Evolutionary conservation across 2,797 vertebrate genomes (phyloP).

Genomic region (Hirundo rustica): DNA sequence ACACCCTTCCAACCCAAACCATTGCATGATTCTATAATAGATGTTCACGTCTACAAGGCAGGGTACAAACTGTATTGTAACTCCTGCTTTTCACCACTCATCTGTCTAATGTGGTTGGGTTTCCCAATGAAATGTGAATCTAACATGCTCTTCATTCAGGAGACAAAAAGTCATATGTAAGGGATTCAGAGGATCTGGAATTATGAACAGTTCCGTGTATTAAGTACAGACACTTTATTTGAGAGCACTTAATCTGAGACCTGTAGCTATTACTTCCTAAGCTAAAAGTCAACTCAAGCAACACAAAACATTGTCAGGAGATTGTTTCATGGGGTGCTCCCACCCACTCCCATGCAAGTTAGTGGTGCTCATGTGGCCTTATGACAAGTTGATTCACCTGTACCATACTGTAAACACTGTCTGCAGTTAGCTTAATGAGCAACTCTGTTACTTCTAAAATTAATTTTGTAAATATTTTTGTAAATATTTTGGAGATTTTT

Average conservation of each 20-base stretch:
- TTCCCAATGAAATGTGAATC: background rate
- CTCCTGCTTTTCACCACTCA: background rate
- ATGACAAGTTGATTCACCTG: background rate
- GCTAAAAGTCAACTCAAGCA: background rate
- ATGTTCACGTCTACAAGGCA: background rate
- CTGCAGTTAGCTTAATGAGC: background rate
- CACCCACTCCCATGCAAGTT: rapidly evolving
- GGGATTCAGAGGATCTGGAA: background rate
- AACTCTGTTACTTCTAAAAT: background rate
- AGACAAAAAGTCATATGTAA: background rate
- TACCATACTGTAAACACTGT: background rate
- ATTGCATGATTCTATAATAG: background rate
- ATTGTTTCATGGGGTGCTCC: background rate
- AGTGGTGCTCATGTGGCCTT: background rate
- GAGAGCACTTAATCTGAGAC: background rate
- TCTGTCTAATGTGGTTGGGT: background rate
- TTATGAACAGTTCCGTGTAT: rapidly evolving
- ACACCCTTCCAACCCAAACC: background rate
- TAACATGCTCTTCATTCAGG: background rate
- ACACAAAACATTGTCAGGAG: background rate
- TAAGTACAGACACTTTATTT: background rate
- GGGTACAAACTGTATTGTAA: background rate
- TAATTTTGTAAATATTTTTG: background rate
- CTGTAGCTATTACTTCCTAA: background rate
- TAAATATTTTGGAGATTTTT: background rate